Conservation (phyloP, 2,888 invertebrate species). For the Agrotis puta region DNA sequence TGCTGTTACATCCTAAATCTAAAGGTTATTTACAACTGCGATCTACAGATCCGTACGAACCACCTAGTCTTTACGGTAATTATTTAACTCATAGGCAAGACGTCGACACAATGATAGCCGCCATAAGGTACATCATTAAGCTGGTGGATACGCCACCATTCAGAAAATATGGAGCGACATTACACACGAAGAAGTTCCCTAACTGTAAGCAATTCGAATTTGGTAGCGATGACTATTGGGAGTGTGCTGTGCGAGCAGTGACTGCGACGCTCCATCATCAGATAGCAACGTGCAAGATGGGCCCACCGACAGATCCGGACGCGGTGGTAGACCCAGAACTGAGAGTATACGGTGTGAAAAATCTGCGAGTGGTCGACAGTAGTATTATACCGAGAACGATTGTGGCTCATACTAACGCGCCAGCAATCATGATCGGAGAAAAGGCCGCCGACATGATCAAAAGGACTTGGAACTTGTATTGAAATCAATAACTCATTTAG, state of each 20-base stretch:
- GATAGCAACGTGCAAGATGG: conserved; percentile 93
- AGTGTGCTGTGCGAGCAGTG: conserved; percentile 91
- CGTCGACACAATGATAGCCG: conserved; percentile 90
- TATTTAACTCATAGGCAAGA: conserved; percentile 93
- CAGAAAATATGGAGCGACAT: conserved; percentile 90
- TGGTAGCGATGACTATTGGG: conserved; percentile 92
- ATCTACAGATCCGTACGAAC: conserved; percentile 92
- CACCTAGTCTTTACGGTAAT: conserved; percentile 93
- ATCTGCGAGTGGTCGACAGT: conserved; percentile 93
- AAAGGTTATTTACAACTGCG: conserved; percentile 92
- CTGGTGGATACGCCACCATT: conserved; percentile 91
- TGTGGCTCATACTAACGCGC: conserved; percentile 93
- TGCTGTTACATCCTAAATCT: conserved; percentile 92
- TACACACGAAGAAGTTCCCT: conserved; percentile 89
- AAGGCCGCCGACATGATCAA: conserved; percentile 93
- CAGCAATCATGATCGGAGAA: conserved; percentile 94
- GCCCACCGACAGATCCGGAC: conserved; percentile 88
- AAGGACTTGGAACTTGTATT: conserved; percentile 83
- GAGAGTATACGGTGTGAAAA: conserved; percentile 91
- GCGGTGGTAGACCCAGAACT: conserved; percentile 93
- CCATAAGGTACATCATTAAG: conserved; percentile 89
- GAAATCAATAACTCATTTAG: conserved; percentile 13
- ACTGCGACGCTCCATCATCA: conserved; percentile 93
- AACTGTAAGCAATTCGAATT: conserved; percentile 89
- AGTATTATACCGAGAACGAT: conserved; percentile 93